phyloP scores from a whole-genome alignment of 2,797 vertebrate genomes.

The Thalassophryne amazonica region DNA sequence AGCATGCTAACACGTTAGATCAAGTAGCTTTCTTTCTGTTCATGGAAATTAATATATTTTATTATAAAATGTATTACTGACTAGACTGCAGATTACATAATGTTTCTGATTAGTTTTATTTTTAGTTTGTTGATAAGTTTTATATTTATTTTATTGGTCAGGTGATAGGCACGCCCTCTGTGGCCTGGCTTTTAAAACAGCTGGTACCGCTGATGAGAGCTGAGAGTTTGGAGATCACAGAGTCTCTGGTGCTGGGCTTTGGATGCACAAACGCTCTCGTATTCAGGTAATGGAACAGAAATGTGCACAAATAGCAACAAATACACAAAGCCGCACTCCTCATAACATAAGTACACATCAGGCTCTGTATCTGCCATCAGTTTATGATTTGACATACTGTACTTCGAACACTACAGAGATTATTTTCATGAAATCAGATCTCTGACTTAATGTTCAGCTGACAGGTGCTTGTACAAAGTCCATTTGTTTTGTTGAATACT shows the following conservation, averaged over 20 bases:
- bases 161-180: conserved; percentile 96
- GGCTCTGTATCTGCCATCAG: too few relatives aligned
- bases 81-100: too few relatives aligned
- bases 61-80: too few relatives aligned
- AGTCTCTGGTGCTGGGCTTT: conserved; percentile 94
- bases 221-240: conserved; percentile 97
- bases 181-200: conserved; percentile 94
- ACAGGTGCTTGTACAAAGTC: too few relatives aligned
- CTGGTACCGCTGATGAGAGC: conserved; percentile 97
- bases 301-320: not conserved
- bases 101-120: too few relatives aligned
- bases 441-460: not conserved
- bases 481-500: too few relatives aligned
- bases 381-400: too few relatives aligned
- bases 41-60: too few relatives aligned
- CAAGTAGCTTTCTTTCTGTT: too few relatives aligned
- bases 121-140: conserved; percentile 1
- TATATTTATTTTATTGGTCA: conserved; percentile 52
- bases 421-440: not conserved
- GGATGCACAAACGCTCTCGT: conserved; percentile 97
- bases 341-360: too few relatives aligned
- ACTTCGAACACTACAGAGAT: too few relatives aligned
- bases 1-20: too few relatives aligned
- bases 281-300: conserved; percentile 82
- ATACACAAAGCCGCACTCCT: not conserved